Evolutionary conservation across 2,888 invertebrate species (phyloP), one percentile per base, ranked within the genome.

Genomic region (Gymnocheta viridis): DNA sequence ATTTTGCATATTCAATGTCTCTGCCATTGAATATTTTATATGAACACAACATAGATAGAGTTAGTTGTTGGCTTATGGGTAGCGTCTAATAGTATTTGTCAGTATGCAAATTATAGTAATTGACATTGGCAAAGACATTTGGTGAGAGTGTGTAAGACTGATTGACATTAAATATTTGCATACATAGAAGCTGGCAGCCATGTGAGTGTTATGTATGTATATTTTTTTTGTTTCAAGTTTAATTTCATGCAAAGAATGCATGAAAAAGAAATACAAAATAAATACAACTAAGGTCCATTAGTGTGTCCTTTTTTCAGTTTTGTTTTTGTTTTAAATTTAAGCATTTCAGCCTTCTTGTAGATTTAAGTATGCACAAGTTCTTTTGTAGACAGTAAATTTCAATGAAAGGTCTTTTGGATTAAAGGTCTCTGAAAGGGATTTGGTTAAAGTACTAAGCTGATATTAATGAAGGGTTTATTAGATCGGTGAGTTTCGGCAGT

Each of bases 61-160:
- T n/a, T n/a, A n/a, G n/a, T n/a, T n/a, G 10, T 41, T 7, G 24
- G 32, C 10, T 14, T 41, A 41, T 35, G 10, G 14, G 19, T 24
- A 10, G 54, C 51, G 10, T 41, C 54, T 54, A 47, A 69, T 64
- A 60, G 19, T 44, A 44, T 67, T 67, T 49, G 22, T 41, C 51
- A 62, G 19, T 51, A 73, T 72, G 70, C 60, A 73, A 69, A 73
- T 67, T 38, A 58, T 41, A 51, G 38, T 58, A 79, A 66, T 70
- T 80, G 79, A 66, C 82, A 83, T 70, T 83, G 82, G 70, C 82
- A 83, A 70, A 82, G 79, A 79, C 74, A 82, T 74, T 82, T 56
- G 19, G 19, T 35, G 58, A 49, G 49, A 60, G 38, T 58, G 27
- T 58, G 47, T 22, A 17, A 14, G n/a, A 19, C 7, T 74, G 51